Evolutionary conservation across 2,888 invertebrate genomes (phyloP), one percentile per base, ranked within the genome.

Genomic region (Drosophila meridiana): DNA sequence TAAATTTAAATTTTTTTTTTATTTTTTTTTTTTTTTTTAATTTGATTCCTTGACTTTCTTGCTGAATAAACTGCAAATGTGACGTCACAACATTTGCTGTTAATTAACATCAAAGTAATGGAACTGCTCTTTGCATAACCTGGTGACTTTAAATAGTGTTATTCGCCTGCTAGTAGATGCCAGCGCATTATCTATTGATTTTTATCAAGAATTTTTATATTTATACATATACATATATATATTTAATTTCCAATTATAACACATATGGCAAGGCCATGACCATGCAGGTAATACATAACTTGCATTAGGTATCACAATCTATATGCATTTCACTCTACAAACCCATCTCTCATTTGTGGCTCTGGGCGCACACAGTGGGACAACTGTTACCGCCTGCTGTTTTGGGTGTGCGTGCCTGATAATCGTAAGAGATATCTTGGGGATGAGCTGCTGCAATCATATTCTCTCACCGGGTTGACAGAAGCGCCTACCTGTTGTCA

Each of bases 401-500:
- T 80, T 80, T 32, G 36, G 36, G 30, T 58, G 75, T 84, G 89
- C 85, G 89, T 89, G 85, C 62, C 56, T 58, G 74, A 69, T 66
- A 60, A 72, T 80, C 87, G 82, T 89, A 83, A 84, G 73, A 14
- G 56, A 65, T 48, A 73, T 64, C 61, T 61, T 42, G 42, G 42
- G 53, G 69, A 63, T 69, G 71, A 64, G 59, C 61, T 61, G 69
- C 64, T 45, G 62, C 71, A 79, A 64, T 75, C 83, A 73, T 68
- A 60, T 57, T 32, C 66, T 8, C 69, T 62, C 72, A 32, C 53
- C 63, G 70, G 60, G 66, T 84, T 85, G 85, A 85, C 91, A 92
- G 91, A 91, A 92, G 91, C 92, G 71, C 91, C 91, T 92, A 90
- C 91, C 90, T 91, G 91, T 91, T 91, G 91, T 91, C 91, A 92